Evolutionary conservation across 2,797 vertebrate species (phyloP), one percentile per base, ranked within the genome.

Genomic region (Pangasius mekongensis): DNA sequence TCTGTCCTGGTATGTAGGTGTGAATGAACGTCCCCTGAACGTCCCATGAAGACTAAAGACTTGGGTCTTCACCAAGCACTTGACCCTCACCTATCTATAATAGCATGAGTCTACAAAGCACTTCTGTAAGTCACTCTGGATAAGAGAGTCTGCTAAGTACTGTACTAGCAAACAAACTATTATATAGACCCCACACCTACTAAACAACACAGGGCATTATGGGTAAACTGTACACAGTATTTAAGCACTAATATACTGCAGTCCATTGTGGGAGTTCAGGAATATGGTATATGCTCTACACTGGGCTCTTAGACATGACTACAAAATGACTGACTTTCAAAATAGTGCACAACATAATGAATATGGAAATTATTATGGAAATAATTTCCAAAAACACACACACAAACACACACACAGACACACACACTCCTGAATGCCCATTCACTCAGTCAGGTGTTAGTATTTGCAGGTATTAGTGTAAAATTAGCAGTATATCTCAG

Each of bases 361-460:
- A 39, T 39, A 71, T 69, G 30, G 33, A 69, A 69, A 69, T 36
- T 16, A 36, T 69, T 69, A 20, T 69, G 67, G 33, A 69, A 69
- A 69, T 43, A 3, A 22, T 39, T 39, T 11, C 1, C 33, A 76
- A 74, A 86, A 36, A 86, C 52, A 85, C 49, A 86, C 69, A 62
- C 69, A 76, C 67, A 33, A n/a, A 30, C 54, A 76, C 54, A 77
- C 71, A 77, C 85, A 39, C 73, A 77, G 6, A 64, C 56, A 86
- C 56, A 78, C 58, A 62, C 74, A 76, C 66, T 54, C 36, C 7
- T 39, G 18, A 36, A 36, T 33, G 67, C 0, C 67, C 30, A 33
- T 33, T 33, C 85, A 74, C 49, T 73, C 33, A 39, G 18, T 73
- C 20, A 10, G 20, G 2, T 33, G n/a, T 30, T 30, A 30, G 13